phyloP scores from a whole-genome alignment of 2,113 vertebrate genomes.

The Malurus elegans region DNA sequence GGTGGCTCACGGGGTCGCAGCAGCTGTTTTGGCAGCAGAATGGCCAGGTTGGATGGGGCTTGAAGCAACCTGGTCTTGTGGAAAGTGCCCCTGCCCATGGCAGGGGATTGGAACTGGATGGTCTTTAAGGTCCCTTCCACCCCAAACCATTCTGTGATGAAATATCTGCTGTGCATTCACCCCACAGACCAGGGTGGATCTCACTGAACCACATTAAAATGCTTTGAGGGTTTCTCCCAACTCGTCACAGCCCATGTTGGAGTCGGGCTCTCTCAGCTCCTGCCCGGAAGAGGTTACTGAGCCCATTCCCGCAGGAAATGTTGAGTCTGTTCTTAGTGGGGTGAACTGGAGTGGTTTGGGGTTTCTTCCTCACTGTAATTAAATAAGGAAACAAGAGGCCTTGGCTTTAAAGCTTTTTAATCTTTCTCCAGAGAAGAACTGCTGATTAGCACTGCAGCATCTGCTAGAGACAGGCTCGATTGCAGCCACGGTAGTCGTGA shows the following conservation, averaged over 20 bases:
- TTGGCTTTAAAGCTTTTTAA: slow-evolving; percentile 5
- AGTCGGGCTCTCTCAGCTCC: background rate
- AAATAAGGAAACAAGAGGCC: slow-evolving; percentile 7
- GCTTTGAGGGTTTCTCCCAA: background rate
- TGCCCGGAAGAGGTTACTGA: background rate
- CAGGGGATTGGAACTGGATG: background rate
- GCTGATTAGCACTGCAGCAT: background rate
- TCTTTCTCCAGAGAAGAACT: slow-evolving; percentile 4
- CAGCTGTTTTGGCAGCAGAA: background rate
- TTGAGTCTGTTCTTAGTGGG: background rate
- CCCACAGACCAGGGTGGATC: background rate
- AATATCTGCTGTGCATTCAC: background rate
- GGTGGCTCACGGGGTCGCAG: rapidly evolving
- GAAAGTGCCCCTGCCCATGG: background rate
- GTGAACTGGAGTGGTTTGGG: background rate
- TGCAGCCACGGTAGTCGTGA: background rate
- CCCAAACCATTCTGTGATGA: background rate
- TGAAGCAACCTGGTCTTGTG: background rate
- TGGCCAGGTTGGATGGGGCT: background rate
- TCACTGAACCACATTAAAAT: background rate
- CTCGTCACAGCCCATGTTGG: rapidly evolving
- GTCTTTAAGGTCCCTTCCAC: background rate
- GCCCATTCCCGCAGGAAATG: background rate
- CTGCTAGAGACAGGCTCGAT: background rate
- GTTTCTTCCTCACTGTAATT: background rate